Base-by-base conservation (phyloP, 2,797 vertebrate species). In the Silurus lanzhouensis region DNA sequence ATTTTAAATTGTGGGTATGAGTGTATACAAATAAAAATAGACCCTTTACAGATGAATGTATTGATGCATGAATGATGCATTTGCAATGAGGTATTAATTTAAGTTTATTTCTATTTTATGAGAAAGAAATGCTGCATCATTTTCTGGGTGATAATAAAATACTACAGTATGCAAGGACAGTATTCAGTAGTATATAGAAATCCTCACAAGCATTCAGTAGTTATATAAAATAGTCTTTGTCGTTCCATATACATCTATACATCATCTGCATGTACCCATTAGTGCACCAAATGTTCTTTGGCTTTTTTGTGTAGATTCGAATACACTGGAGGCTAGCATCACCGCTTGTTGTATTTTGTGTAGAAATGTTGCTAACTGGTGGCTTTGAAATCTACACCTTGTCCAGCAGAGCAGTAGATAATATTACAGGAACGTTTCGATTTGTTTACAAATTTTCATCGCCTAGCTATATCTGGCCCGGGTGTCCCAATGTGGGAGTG, bases 381-480 rank as follows among this genome's bases (percentile, higher is more conserved):
- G 77, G 46, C 31, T 87, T 66, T 61, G 66, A 61, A 67, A 85
- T 74, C 31, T 71, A 61, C 71, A 68, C 67, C 81, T 71, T 81
- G 70, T 86, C 78, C 38, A 57, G 6, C 57, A 81, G 81, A 58
- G 61, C 83, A 75, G 63, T 57, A 81, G 63, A 81, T 85, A 10
- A 77, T 74, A 60, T 64, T 68, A 64, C 67, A 84, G 61, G 60
- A 80, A 82, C 84, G 72, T 86, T 84, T 86, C 46, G 58, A 63
- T 76, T 67, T 88, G 82, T 64, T 31, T 55, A 44, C 83, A 52
- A 75, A 60, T 74, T 83, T 82, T 89, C 79, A 84, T 77, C 44
- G 14, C 68, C 68, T 76, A 7, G 2, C 57, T 84, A 81, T 75
- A 75, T 86, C 84, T 60, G 44, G 74, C 78, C 77, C 57, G 78